phyloP scores from a whole-genome alignment of 1,140 invertebrate species.

The Scaptomyza hsui region DNA sequence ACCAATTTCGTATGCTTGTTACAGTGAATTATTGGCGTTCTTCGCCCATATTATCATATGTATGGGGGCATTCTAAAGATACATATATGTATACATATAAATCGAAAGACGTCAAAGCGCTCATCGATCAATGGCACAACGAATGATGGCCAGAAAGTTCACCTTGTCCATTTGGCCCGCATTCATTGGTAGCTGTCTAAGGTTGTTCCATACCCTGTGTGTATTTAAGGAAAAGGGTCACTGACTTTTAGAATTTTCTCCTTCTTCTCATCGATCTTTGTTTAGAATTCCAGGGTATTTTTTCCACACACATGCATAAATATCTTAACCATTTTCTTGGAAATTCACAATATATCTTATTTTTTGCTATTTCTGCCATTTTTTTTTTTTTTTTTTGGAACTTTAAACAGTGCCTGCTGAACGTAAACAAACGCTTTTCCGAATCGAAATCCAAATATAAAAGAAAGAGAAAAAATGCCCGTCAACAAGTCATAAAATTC shows the following conservation, averaged over 20 bases:
- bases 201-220: conserved; percentile 21
- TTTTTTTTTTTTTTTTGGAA: conserved; percentile 19
- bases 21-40: conserved; percentile 41
- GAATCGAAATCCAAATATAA: conserved; percentile 24
- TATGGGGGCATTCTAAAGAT: not conserved
- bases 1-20: conserved; percentile 43
- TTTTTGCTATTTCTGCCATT: conserved; percentile 34
- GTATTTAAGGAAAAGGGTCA: not conserved
- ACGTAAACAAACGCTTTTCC: conserved; percentile 45
- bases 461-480: conserved; percentile 48
- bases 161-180: conserved; percentile 37
- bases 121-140: conserved; percentile 51
- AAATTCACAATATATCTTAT: conserved; percentile 32
- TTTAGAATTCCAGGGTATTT: not conserved
- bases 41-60: conserved; percentile 16
- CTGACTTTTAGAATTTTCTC: not conserved
- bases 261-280: not conserved
- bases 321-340: conserved; percentile 12
- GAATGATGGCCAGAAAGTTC: conserved; percentile 37
- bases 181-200: conserved; percentile 19
- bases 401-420: conserved; percentile 39
- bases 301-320: not conserved
- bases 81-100: conserved; percentile 7
- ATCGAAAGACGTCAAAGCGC: conserved; percentile 48
- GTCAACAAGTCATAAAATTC: conserved; percentile 82